Percentiles rank a stretch among this genome's conserved stretches.
phyloP scores from a whole-genome alignment of 2,888 invertebrate species.

The Leuctra nigra region DNA sequence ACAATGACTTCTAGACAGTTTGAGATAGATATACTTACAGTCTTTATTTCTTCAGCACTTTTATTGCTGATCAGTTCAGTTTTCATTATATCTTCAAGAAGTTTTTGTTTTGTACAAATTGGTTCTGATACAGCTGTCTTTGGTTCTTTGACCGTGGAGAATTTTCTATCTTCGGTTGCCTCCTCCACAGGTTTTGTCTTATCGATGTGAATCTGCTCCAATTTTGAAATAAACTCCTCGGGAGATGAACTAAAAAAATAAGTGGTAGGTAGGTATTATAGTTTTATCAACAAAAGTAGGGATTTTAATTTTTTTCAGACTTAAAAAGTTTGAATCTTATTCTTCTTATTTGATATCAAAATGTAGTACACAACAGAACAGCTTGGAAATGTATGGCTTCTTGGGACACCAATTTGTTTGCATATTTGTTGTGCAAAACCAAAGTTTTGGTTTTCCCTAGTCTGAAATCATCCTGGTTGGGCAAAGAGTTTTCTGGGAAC shows the following conservation, averaged over 20 bases:
- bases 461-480: no score
- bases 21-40: no score
- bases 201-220: constrained; percentile 46
- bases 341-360: no score
- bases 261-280: background rate
- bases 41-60: constrained; percentile 58
- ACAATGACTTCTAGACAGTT: no score
- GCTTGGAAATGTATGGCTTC: no score
- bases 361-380: no score
- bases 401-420: no score
- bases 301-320: no score
- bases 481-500: no score
- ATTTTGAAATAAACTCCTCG: constrained; percentile 60
- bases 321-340: no score
- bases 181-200: constrained; percentile 16
- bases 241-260: constrained; percentile 49
- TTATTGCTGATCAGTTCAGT: constrained; percentile 66
- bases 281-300: background rate
- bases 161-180: constrained; percentile 44
- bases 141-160: constrained; percentile 58
- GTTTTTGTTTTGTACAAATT: constrained; percentile 27
- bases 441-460: no score
- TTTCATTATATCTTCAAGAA: constrained; percentile 66
- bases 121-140: constrained; percentile 41
- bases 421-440: no score